Percentiles rank a stretch among this genome's conserved stretches.
Conservation (phyloP, 2,888 invertebrate species). For the Therioaphis trifolii region DNA sequence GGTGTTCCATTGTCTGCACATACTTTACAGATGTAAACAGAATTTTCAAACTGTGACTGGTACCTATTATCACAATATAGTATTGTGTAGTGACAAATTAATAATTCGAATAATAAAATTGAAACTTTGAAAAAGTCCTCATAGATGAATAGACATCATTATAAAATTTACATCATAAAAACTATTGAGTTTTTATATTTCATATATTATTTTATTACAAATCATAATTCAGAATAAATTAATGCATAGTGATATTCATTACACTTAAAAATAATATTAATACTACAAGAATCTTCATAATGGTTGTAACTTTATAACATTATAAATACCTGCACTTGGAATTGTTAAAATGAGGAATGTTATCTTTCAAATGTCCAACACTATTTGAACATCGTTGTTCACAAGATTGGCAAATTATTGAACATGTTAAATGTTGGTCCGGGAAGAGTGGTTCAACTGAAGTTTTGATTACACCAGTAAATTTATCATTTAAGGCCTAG, state of each 20-base stretch:
- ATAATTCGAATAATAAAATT: not conserved
- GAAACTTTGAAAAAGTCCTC: not conserved
- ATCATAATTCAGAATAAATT: no score
- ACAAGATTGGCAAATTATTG: conserved; percentile 79
- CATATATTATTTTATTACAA: not conserved
- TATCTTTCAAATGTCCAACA: conserved; percentile 77
- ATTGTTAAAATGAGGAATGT: conserved; percentile 72
- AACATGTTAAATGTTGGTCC: conserved; percentile 84
- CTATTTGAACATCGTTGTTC: conserved; percentile 74
- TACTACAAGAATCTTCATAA: no score
- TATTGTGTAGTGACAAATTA: not conserved
- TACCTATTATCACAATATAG: conserved; percentile 71
- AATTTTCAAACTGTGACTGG: conserved; percentile 81
- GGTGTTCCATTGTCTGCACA: conserved; percentile 75
- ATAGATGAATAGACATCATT: no score
- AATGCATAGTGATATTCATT: no score
- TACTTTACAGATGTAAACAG: conserved; percentile 75
- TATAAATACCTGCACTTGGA: conserved; percentile 68
- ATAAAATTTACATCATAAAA: no score
- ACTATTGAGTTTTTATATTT: no score
- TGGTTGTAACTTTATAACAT: conserved; percentile 30
- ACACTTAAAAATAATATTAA: no score
- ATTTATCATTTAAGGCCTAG: conserved; percentile 79
- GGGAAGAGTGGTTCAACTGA: conserved; percentile 77
- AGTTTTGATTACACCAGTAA: conserved; percentile 76